A percentile compares a stretch with the other conserved stretches of the same genome.
phyloP scores from a whole-genome alignment of 2,113 vertebrate species.

The Ailuropoda melanoleuca region DNA sequence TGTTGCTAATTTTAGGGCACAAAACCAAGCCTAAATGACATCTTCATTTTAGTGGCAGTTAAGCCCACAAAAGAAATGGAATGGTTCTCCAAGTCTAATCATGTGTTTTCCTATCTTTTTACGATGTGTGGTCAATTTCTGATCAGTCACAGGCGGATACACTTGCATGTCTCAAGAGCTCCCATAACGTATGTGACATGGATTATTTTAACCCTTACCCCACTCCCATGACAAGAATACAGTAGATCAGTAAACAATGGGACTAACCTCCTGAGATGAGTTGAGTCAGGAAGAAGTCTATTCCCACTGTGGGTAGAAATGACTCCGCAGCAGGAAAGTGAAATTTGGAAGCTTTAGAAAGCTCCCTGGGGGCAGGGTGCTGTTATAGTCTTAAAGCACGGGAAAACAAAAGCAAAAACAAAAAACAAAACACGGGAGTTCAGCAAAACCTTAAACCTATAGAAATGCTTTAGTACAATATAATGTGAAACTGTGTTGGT shows the following conservation, averaged over 20 bases:
- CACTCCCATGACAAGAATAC: not conserved
- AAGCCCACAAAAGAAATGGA: not conserved
- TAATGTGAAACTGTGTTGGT: not conserved
- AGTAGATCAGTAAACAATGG: not conserved
- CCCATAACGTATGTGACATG: not conserved
- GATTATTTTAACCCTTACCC: not conserved
- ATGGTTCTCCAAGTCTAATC: not conserved
- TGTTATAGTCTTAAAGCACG: not conserved
- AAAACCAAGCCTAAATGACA: not conserved
- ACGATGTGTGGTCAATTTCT: not conserved
- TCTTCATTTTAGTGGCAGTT: constrained; percentile 1
- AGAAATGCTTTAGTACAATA: not conserved
- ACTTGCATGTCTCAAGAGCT: not conserved
- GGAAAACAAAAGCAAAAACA: no score
- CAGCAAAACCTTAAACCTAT: not conserved
- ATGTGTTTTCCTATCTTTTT: not conserved
- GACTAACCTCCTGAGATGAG: not conserved
- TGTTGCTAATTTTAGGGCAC: constrained; percentile 25
- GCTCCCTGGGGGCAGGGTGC: not conserved
- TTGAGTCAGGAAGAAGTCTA: not conserved
- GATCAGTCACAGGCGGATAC: not conserved
- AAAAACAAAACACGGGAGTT: not conserved
- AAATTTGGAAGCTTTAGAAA: not conserved
- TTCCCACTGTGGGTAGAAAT: not conserved
- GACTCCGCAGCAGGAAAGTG: not conserved